Conservation (phyloP, 2,888 invertebrate species). For the Lissonota sp. region DNA sequence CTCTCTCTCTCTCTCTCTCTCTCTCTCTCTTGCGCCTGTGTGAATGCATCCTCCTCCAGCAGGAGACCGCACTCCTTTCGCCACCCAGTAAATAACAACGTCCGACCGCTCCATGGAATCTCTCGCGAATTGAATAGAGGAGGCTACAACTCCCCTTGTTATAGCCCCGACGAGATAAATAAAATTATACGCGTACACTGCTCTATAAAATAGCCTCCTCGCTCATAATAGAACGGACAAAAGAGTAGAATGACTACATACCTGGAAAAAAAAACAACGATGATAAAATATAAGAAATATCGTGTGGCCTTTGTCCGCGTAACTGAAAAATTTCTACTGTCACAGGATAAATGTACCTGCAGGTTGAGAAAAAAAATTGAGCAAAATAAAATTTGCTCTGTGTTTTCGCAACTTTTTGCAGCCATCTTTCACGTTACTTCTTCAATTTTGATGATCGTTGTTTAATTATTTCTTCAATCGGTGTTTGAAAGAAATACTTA, state of each 20-base stretch:
- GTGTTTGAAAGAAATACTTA: no score
- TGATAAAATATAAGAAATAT: slow-evolving; percentile 47
- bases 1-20: no score
- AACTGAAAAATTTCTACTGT: slow-evolving; percentile 40
- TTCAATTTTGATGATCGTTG: no score
- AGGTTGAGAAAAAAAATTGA: no score
- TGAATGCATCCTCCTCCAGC: neutral
- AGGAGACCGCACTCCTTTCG: slow-evolving; percentile 1
- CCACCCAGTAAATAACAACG: slow-evolving; percentile 44
- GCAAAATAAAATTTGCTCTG: no score
- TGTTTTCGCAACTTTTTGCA: no score
- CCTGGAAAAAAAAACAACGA: neutral
- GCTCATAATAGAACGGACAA: slow-evolving; percentile 54
- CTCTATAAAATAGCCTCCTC: slow-evolving; percentile 17
- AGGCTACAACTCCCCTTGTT: slow-evolving; percentile 39
- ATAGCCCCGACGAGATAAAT: slow-evolving; percentile 49
- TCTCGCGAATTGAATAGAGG: slow-evolving; percentile 49
- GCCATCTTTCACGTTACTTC: no score
- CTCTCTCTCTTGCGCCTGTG: no score
- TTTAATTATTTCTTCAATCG: no score
- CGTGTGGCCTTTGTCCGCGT: slow-evolving; percentile 27
- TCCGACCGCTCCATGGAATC: slow-evolving; percentile 29
- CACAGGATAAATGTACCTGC: no score
- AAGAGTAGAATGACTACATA: slow-evolving; percentile 22
- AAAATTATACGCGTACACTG: slow-evolving; percentile 30